A percentile compares a stretch with the other conserved stretches of the same genome.
These are phyloP conservation scores for Chionoecetes opilio DNA, from an alignment of 1,140 invertebrate species.

Conservation along the genomic window DNA sequence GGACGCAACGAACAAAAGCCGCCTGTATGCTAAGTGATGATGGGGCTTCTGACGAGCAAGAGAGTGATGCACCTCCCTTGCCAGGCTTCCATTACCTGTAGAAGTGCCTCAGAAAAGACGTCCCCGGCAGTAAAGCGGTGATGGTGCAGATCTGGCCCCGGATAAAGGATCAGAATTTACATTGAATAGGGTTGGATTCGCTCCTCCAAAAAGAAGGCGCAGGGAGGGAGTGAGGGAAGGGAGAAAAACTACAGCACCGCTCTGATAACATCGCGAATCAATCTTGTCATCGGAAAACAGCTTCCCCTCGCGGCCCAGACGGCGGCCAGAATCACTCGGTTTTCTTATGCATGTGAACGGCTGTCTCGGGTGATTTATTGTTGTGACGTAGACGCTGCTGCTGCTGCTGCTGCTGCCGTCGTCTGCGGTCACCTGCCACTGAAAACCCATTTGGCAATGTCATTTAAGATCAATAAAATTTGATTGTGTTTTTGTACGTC, in stretches of 20 bases:
- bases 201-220: conserved; percentile 40
- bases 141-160: conserved; percentile 47
- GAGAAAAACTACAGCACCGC: conserved; percentile 55
- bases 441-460: conserved; percentile 56
- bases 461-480: conserved; percentile 64
- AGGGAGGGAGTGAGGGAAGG: background rate
- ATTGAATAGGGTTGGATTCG: conserved; percentile 59
- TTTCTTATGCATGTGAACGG: conserved; percentile 49
- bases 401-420: background rate
- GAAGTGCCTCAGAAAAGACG: conserved; percentile 17
- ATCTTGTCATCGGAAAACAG: conserved; percentile 62
- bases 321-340: background rate
- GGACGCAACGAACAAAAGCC: background rate
- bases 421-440: conserved; percentile 39
- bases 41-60: background rate
- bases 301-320: background rate
- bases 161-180: conserved; percentile 67
- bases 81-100: conserved; percentile 25
- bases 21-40: background rate
- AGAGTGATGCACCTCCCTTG: background rate
- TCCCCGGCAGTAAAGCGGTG: conserved; percentile 55
- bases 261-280: conserved; percentile 61
- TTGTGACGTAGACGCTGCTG: conserved; percentile 23
- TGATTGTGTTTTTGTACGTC: conserved; percentile 54
- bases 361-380: conserved; percentile 55